A percentile compares a stretch with the other conserved stretches of the same genome.
Conservation (phyloP, 2,888 invertebrate species). For the Sepiola atlantica region DNA sequence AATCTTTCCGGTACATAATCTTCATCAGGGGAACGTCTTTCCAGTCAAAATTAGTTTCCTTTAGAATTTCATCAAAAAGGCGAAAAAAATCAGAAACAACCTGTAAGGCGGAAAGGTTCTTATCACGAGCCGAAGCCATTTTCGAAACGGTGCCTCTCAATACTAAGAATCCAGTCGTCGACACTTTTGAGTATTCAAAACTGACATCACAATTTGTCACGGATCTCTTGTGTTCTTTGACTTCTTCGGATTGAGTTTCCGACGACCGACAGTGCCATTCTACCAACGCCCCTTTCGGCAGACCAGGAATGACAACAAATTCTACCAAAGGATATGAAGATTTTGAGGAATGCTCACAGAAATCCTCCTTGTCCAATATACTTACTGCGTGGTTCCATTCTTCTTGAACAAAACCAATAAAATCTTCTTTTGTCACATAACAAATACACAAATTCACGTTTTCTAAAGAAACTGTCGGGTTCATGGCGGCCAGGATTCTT, state of each 20-base stretch:
- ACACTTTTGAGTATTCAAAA: not conserved
- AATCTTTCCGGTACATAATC: slow-evolving; percentile 53
- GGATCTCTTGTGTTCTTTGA: slow-evolving; percentile 50
- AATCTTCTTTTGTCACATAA: slow-evolving; percentile 85
- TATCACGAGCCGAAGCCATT: not conserved
- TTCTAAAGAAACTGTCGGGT: slow-evolving; percentile 84
- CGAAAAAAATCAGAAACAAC: slow-evolving; percentile 42
- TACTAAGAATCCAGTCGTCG: not conserved
- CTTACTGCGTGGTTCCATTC: slow-evolving; percentile 82
- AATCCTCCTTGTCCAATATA: not conserved
- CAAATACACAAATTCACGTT: slow-evolving; percentile 90
- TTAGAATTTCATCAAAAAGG: slow-evolving; percentile 48
- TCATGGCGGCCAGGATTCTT: slow-evolving; percentile 85
- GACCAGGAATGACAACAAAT: slow-evolving; percentile 83
- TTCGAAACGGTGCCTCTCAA: not conserved
- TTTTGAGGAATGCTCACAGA: slow-evolving; percentile 46
- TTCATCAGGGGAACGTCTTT: slow-evolving; percentile 52
- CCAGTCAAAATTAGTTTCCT: slow-evolving; percentile 47
- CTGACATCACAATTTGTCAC: not conserved
- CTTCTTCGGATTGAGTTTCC: slow-evolving; percentile 38
- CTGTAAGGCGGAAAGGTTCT: not conserved
- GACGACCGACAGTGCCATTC: slow-evolving; percentile 87
- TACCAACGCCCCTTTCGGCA: slow-evolving; percentile 87
- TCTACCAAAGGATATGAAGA: slow-evolving; percentile 74
- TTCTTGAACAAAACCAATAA: slow-evolving; percentile 84